Base-by-base conservation (phyloP, 2,888 invertebrate species). In the Ennomos quercinarius region DNA sequence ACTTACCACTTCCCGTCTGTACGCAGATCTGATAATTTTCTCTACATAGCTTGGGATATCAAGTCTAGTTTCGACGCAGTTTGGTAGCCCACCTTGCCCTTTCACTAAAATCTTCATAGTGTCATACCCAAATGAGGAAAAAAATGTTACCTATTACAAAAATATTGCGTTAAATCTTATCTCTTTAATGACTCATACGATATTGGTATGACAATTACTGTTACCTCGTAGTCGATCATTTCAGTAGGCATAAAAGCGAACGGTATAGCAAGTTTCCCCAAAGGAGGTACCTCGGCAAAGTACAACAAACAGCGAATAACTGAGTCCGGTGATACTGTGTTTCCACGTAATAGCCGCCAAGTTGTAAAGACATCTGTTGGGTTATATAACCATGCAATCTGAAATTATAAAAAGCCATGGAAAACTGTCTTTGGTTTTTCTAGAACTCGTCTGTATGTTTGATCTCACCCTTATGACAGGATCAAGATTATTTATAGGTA, bases 351-450 rank as follows among this genome's bases (percentile, higher is more conserved):
- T 8, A 92, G 71, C 10, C 91, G 84, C 93, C 93, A 93, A 4
- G 91, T 91, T 34, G 91, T 87, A 59, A 83, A 91, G 0, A 87
- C 87, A 36, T 89, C 84, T 4, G 90, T 89, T 0, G 92, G 91
- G 61, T 93, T 93, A 71, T 92, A 91, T 1, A 93, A 67, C 91
- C 91, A 91, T 4, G 83, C 77, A 40, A 92, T 83, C 92, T 93
- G 66, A 9, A 79, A 79, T 52, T 6, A 38, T 37, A 42, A 17
- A 27, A 2, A 27, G 27, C 13, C 17, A 34, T 44, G 3, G 4
- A 27, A 8, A 40, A 9, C 6, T 55, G n/a, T 6, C 8, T 27
- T 27, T 6, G 27, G 27, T 0, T 27, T 27, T 27, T 27, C 27
- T 27, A 27, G 6, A 27, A 27, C 6, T 27, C 6, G 6, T 6